These are phyloP conservation scores for Martes flavigula DNA, from an alignment of 2,797 vertebrate genomes.

Conservation along the genomic window DNA sequence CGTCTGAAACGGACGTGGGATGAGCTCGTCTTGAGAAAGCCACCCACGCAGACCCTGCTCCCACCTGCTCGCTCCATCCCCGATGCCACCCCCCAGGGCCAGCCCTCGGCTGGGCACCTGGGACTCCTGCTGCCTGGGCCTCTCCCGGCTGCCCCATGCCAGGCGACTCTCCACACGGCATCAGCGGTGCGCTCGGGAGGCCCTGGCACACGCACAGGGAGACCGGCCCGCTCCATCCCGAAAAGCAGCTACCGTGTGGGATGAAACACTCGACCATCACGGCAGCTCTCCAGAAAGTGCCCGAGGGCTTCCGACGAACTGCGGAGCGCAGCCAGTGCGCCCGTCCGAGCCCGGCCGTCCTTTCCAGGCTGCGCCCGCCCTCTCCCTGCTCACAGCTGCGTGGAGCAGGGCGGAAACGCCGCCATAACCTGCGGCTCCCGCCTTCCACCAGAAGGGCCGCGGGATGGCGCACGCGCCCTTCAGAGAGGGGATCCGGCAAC, in stretches of 20 bases:
- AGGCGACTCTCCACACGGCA: background rate
- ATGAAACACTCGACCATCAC: background rate
- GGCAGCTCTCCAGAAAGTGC: background rate
- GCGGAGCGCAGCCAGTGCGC: rapidly evolving
- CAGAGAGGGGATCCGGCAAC: background rate
- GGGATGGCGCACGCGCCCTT: background rate
- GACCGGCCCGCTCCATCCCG: background rate
- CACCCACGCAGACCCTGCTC: background rate
- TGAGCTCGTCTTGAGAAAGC: background rate
- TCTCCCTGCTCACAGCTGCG: too few species aligned
- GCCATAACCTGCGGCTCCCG: background rate
- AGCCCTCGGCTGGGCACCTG: background rate
- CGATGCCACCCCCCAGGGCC: background rate
- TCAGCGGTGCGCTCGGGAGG: too few species aligned
- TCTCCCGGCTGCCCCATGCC: background rate
- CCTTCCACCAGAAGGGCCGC: background rate
- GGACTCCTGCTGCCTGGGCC: too few species aligned
- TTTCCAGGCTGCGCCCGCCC: too few species aligned
- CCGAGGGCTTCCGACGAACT: rapidly evolving
- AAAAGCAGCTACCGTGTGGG: background rate
- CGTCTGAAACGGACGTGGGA: background rate
- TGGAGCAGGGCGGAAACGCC: background rate
- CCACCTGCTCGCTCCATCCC: background rate
- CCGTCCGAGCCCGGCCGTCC: background rate
- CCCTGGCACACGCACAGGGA: background rate